Evolutionary conservation across 2,797 vertebrate species (phyloP).

Genomic region (Merluccius polli): DNA sequence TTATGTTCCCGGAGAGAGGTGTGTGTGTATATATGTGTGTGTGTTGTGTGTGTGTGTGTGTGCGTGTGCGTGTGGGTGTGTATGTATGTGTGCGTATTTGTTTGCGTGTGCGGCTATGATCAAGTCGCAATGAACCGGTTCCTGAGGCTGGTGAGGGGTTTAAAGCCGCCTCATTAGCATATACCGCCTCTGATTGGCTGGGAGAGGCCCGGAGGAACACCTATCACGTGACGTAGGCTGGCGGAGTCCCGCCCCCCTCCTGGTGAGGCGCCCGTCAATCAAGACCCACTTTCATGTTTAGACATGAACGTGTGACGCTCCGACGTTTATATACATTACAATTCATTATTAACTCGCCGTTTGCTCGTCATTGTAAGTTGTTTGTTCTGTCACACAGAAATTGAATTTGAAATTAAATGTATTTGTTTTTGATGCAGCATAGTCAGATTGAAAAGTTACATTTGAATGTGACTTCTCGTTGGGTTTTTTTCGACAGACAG

Average conservation of each 20-base stretch:
- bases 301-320: background rate
- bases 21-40: too few relatives aligned
- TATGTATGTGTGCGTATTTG: constrained; percentile 3
- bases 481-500: too few relatives aligned
- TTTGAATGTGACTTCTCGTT: too few relatives aligned
- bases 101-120: constrained; percentile 34
- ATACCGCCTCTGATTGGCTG: constrained; percentile 64
- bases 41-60: too few relatives aligned
- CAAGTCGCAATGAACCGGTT: constrained; percentile 43
- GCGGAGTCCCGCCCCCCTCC: constrained; percentile 25
- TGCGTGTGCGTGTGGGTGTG: too few relatives aligned
- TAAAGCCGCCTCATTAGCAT: constrained; percentile 62
- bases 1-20: too few relatives aligned
- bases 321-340: background rate
- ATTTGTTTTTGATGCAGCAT: too few relatives aligned
- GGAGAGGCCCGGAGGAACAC: constrained; percentile 33
- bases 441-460: too few relatives aligned
- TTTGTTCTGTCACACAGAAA: too few relatives aligned
- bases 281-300: background rate
- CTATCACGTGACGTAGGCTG: constrained; percentile 45
- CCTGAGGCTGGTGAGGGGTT: constrained; percentile 49
- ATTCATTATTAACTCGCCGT: background rate
- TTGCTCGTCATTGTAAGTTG: background rate
- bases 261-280: too few relatives aligned
- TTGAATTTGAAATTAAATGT: too few relatives aligned